Base-by-base conservation (phyloP, 2,797 vertebrate species). In the Cossypha caffra region DNA sequence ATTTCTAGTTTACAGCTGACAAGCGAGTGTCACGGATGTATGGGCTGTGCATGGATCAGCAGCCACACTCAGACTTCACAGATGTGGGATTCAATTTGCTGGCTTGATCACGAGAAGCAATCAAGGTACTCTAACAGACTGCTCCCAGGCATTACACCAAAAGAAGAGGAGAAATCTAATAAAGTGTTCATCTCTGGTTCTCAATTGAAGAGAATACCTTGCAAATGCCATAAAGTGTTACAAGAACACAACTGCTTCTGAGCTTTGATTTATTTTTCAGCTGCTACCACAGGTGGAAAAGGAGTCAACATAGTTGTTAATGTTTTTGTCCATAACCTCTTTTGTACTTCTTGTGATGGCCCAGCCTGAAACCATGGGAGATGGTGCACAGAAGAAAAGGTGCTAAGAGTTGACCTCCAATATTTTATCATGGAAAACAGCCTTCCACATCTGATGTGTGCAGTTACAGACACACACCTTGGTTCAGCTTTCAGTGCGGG, bases 191-290 rank as follows among this genome's bases (percentile, higher is more conserved):
- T 84, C 73, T 93, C 89, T 94, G 79, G 29, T 78, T 96, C 93
- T 95, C 66, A 81, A 75, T 88, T 90, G 87, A 96, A 88, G 76
- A 93, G 82, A 95, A 94, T 91, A 91, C 66, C 52, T 96, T 93
- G 82, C 11, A 13, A 73, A 91, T 84, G 85, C 73, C 90, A 91
- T 79, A n/a, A 94, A 93, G 69, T 16, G 71, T 57, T 91, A 93
- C 66, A 93, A 91, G 79, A 95, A 90, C 85, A 91, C 58, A 95
- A 94, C 67, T 58, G 48, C 73, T 93, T 78, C 73, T 86, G 87
- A 91, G 57, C 45, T 86, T 92, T 95, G 88, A 95, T 94, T 66
- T 95, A 40, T 94, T 97, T 95, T 93, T 93, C 94, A 96, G 93
- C 82, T 95, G 95, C 79, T 88, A 38, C 48, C 3, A 26, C 0